Evolutionary conservation across 2,888 invertebrate genomes (phyloP), one percentile per base, ranked within the genome.

Genomic region (Rhagonycha fulva): DNA sequence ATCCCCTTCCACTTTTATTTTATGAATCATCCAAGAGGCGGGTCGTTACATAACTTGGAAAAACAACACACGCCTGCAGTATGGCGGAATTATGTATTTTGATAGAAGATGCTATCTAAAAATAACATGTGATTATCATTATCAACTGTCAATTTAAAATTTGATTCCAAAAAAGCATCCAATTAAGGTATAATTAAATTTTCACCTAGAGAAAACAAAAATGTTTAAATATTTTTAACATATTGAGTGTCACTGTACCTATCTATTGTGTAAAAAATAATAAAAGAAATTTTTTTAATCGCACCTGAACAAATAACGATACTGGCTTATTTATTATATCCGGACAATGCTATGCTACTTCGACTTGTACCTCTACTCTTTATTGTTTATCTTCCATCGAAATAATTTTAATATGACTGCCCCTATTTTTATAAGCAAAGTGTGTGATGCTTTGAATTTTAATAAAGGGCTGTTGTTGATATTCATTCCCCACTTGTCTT

Each of bases 31-130:
- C 81, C 79, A 77, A 83, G 82, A 85, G 85, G 85, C 85, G 86
- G 84, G 82, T 77, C 83, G 75, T 82, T 81, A 82, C 77, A 75
- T 82, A 77, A 80, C 76, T 78, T 81, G 81, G 84, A 83, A 84
- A 83, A 84, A 85, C 84, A 85, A 85, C 84, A 82, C 84, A 86
- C 86, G 85, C 86, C 85, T 82, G 86, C 86, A 85, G 82, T 80
- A 86, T 85, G 86, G 86, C 85, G 85, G 84, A 66, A n/a, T 66
- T 24, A 26, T 24, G 26, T 66, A 66, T 66, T 66, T 66, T 74
- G 19, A 24, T 61, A 70, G 23, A 70, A 47, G 70, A 47, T 66
- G 26, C 24, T 24, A 66, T 66, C 63, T 66, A n/a, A 66, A 66
- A 66, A 23, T 66, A 66, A 23, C 63, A 66, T 26, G 3, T 26